Evolutionary conservation across 64 coral and sea anemone species (phyloP).

Genomic region (Anthopleura sola): DNA sequence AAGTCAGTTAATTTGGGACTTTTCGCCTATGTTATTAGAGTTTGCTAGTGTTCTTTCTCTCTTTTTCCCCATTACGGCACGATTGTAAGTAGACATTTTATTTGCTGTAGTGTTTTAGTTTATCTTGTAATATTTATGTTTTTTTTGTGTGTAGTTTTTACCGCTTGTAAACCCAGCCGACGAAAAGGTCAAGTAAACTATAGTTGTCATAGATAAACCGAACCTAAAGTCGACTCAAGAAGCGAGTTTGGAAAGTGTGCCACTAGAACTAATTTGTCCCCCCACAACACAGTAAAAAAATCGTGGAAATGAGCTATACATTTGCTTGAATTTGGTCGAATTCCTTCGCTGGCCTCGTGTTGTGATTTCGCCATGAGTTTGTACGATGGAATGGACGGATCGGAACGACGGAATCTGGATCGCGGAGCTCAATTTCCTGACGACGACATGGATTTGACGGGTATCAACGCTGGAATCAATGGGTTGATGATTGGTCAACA

Average conservation of each 20-base stretch:
- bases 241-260: no score
- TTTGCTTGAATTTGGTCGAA: not conserved
- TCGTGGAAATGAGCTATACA: not conserved
- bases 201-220: no score
- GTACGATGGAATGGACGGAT: not conserved
- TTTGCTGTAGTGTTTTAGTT: no score
- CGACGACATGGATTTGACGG: not conserved
- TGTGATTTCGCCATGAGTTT: constrained; percentile 6
- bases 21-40: no score
- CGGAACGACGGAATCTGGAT: constrained; percentile 13
- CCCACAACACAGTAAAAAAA: not conserved
- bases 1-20: no score
- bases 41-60: no score
- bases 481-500: constrained; percentile 16
- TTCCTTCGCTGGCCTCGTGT: not conserved
- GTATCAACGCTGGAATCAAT: not conserved
- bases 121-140: no score
- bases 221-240: not conserved
- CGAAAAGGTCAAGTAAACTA: no score
- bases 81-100: no score
- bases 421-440: not conserved
- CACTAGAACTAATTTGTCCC: not conserved
- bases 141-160: no score
- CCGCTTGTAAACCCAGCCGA: no score
- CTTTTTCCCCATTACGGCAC: no score